phyloP scores from a whole-genome alignment of 1,140 invertebrate species.

The Solenopsis invicta region DNA sequence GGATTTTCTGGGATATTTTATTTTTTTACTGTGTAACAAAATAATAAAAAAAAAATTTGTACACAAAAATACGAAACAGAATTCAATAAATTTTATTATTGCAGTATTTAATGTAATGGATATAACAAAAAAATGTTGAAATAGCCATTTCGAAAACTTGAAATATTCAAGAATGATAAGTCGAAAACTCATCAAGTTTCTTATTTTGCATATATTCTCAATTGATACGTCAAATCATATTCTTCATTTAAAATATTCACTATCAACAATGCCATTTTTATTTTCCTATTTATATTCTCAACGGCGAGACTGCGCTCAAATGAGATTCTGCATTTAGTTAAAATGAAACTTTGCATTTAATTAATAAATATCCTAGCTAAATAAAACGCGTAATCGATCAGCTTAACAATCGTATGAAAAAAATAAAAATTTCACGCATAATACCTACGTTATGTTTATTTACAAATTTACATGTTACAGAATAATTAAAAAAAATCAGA shows the following conservation, averaged over 20 bases:
- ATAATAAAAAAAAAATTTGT: background rate
- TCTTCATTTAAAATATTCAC: conserved; percentile 26
- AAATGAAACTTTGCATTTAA: conserved; percentile 13
- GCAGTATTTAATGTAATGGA: conserved; percentile 11
- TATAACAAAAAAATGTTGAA: conserved; percentile 11
- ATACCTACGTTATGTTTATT: background rate
- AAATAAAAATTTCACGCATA: background rate
- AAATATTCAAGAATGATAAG: background rate
- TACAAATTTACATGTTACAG: background rate
- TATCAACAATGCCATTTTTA: conserved; percentile 66
- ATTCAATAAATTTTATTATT: conserved; percentile 6
- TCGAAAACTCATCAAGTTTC: background rate
- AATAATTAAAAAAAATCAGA: background rate
- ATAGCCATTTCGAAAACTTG: background rate
- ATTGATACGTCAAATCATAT: background rate
- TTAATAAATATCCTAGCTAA: conserved; percentile 58
- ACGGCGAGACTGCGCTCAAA: conserved; percentile 64
- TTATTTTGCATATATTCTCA: background rate
- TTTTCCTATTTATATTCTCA: conserved; percentile 73
- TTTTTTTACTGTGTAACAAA: no score
- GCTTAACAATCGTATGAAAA: background rate
- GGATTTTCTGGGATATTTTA: no score
- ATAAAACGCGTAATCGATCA: conserved; percentile 36
- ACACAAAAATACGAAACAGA: background rate
- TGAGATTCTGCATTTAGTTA: conserved; percentile 72